These are phyloP conservation scores for Dichetophora obliterata DNA, from an alignment of 2,888 invertebrate genomes.

Conservation along the genomic window DNA sequence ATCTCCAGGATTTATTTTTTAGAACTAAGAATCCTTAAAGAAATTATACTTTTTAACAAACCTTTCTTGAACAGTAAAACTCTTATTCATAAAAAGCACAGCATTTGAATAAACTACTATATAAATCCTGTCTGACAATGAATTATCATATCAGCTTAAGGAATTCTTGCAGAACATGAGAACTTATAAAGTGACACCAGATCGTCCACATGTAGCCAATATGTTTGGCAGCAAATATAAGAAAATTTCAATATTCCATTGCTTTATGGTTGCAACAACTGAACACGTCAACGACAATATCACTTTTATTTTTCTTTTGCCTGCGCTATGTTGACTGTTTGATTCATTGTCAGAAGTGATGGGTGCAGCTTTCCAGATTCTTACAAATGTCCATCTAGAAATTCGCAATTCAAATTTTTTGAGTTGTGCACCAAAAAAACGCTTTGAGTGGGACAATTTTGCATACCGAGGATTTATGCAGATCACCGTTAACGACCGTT, in stretches of 20 bases:
- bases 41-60: not conserved
- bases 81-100: not conserved
- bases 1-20: no score
- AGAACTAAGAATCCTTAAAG: not conserved
- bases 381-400: conserved; percentile 36
- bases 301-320: conserved; percentile 2
- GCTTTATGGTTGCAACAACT: not conserved
- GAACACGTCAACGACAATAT: not conserved
- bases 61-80: not conserved
- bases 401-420: conserved; percentile 67
- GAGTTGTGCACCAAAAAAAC: conserved; percentile 54
- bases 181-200: conserved; percentile 66
- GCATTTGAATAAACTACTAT: no score
- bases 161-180: conserved; percentile 47
- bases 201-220: conserved; percentile 33
- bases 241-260: conserved; percentile 30
- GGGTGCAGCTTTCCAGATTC: not conserved
- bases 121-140: not conserved
- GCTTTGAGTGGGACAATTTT: not conserved
- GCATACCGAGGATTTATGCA: conserved; percentile 34
- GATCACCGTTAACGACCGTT: conserved; percentile 6
- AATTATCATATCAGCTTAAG: conserved; percentile 35
- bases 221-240: conserved; percentile 11
- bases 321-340: not conserved
- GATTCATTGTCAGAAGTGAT: conserved; percentile 27